These are phyloP conservation scores for Ectemnius lituratus DNA, from an alignment of 2,888 invertebrate genomes.

Conservation along the genomic window DNA sequence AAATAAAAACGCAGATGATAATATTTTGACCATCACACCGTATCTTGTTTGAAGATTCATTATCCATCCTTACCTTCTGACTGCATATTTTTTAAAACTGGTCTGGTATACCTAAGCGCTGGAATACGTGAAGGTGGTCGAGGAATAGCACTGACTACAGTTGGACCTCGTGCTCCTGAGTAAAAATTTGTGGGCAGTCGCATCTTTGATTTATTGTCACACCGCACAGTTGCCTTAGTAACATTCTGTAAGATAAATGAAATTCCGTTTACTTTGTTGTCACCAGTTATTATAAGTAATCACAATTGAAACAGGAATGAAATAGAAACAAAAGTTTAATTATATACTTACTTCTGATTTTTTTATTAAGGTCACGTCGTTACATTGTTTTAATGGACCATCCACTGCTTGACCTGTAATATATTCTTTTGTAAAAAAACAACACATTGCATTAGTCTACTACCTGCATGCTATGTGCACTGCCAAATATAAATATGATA, in stretches of 20 bases:
- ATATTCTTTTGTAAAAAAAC: neutral
- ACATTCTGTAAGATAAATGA: conserved; percentile 31
- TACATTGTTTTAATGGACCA: conserved; percentile 27
- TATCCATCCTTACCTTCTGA: conserved; percentile 46
- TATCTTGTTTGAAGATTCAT: conserved; percentile 33
- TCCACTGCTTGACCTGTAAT: conserved; percentile 38
- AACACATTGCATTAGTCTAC: neutral
- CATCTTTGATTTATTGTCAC: conserved; percentile 63
- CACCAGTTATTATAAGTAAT: neutral
- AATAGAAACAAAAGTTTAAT: neutral
- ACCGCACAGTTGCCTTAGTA: conserved; percentile 45
- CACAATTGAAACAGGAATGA: conserved; percentile 6
- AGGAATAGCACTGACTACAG: conserved; percentile 71
- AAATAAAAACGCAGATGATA: too few relatives aligned
- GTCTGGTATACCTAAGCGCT: conserved; percentile 53
- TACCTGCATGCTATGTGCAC: neutral
- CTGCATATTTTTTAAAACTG: conserved; percentile 43
- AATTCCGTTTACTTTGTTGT: neutral
- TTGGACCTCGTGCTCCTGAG: conserved; percentile 50
- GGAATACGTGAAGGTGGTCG: conserved; percentile 75
- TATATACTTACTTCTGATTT: conserved; percentile 41
- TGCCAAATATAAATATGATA: neutral
- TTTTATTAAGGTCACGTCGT: conserved; percentile 17
- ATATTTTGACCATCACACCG: neutral
- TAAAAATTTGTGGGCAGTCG: conserved; percentile 70